phyloP scores from a whole-genome alignment of 2,113 vertebrate species.

The Oxygymnocypris stewartii region DNA sequence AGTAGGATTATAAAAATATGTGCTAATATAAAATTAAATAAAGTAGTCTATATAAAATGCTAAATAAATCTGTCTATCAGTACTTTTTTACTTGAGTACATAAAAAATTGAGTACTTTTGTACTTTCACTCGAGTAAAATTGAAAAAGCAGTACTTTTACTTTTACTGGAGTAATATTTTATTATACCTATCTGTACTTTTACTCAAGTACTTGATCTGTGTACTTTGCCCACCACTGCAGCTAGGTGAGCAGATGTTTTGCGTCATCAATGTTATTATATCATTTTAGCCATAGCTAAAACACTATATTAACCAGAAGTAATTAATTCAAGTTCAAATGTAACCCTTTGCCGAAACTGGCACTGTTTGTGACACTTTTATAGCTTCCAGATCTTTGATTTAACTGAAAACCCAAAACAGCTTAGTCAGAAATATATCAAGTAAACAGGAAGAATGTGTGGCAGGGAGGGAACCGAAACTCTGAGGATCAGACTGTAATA shows the following conservation, averaged over 20 bases:
- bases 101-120: no score
- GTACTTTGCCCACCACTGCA: no score
- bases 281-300: neutral
- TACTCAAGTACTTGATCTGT: no score
- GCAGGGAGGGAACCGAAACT: constrained; percentile 16
- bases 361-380: neutral
- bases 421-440: constrained; percentile 8
- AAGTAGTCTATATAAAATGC: no score
- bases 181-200: no score
- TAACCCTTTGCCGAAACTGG: neutral
- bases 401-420: neutral
- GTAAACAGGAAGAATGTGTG: neutral
- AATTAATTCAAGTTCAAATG: neutral
- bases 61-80: no score
- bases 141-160: no score
- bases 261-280: neutral
- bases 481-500: constrained; percentile 49
- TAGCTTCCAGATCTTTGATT: neutral
- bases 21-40: no score
- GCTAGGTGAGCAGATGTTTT: neutral
- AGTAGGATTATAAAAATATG: no score
- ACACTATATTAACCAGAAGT: neutral
- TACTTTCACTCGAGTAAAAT: no score
- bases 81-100: no score
- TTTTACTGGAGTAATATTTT: no score